phyloP scores from a whole-genome alignment of 64 coral and sea anemone genomes.

The Pocillopora damicornis region DNA sequence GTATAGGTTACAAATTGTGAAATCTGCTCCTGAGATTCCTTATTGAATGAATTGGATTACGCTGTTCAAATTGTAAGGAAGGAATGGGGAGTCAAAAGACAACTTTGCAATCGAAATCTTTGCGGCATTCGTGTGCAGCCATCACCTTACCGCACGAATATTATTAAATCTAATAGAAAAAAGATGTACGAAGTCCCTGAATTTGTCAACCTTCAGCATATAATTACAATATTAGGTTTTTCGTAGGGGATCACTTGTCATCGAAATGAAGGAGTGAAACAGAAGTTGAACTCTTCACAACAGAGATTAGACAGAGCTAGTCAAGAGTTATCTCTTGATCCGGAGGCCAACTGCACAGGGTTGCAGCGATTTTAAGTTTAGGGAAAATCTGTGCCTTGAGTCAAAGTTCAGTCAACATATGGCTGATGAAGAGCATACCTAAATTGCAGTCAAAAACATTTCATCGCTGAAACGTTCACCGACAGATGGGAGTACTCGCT shows the following conservation, averaged over 20 bases:
- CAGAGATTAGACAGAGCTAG: constrained; percentile 1
- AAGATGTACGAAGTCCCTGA: background rate
- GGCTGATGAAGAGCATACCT: too few relatives aligned
- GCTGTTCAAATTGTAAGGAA: background rate
- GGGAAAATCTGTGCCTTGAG: background rate
- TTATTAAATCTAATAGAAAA: background rate
- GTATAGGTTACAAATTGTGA: background rate
- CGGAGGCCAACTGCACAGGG: background rate
- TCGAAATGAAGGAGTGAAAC: background rate
- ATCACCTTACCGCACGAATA: background rate
- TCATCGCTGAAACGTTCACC: too few relatives aligned
- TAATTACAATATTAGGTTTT: background rate
- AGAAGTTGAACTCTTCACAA: background rate
- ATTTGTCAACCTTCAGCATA: background rate
- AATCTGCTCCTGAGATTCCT: background rate
- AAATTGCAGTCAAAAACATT: too few relatives aligned
- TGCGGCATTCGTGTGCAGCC: background rate
- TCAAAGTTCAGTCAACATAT: too few relatives aligned
- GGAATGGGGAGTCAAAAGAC: background rate
- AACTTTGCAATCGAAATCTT: background rate
- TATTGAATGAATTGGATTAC: constrained; percentile 29
- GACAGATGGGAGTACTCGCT: too few relatives aligned
- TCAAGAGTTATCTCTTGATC: background rate
- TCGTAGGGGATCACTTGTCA: background rate
- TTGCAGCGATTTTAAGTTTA: background rate